These are phyloP conservation scores for Engraulis encrasicolus DNA, from an alignment of 2,113 vertebrate species.

Conservation along the genomic window DNA sequence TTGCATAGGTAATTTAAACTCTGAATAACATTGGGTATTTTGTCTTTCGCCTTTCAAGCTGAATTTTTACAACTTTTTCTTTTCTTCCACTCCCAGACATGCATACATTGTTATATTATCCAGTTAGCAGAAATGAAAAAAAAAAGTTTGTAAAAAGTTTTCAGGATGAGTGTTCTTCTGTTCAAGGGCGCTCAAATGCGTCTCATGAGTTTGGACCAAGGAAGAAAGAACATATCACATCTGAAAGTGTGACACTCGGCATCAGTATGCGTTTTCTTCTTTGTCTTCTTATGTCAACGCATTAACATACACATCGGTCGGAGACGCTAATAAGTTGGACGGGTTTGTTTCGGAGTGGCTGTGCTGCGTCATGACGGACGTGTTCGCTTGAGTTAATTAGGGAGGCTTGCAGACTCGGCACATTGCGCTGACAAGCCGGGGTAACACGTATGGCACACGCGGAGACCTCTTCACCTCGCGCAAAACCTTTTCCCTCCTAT, in stretches of 20 bases:
- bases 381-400: conserved; percentile 69
- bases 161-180: neutral
- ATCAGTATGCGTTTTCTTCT: conserved; percentile 3
- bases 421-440: conserved; percentile 70
- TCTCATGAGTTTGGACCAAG: neutral
- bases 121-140: neutral
- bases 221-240: neutral
- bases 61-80: neutral
- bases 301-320: conserved; percentile 29
- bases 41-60: neutral
- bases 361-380: conserved; percentile 68
- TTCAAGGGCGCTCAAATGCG: neutral
- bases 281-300: neutral
- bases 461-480: conserved; percentile 70
- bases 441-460: conserved; percentile 66
- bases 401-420: conserved; percentile 68
- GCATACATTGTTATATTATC: neutral
- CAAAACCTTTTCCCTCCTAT: conserved; percentile 66
- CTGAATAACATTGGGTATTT: neutral
- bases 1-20: neutral
- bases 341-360: conserved; percentile 22
- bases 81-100: neutral
- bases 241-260: neutral
- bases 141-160: no score
- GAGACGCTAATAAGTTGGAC: conserved; percentile 17